These are phyloP conservation scores for Acrobasis repandana DNA, from an alignment of 2,888 invertebrate species.

Conservation along the genomic window DNA sequence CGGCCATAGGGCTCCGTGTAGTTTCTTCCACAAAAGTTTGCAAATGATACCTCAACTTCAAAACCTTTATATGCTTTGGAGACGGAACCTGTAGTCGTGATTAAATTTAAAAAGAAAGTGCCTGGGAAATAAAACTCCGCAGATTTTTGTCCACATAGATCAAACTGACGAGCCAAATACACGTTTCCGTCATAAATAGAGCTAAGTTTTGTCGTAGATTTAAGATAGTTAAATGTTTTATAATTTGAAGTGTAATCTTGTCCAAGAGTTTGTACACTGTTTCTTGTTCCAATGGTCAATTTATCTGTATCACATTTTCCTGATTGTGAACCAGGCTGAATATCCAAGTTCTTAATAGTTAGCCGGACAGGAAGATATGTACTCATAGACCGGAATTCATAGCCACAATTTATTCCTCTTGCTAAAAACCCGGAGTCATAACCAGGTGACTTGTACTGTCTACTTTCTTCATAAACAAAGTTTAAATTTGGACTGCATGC, in stretches of 20 bases:
- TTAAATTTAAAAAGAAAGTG: slow-evolving; percentile 1
- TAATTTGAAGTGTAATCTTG: neutral
- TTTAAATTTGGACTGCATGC: neutral
- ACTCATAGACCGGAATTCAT: neutral
- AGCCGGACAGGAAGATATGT: neutral
- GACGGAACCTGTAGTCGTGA: neutral
- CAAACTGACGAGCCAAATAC: neutral
- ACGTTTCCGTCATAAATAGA: neutral
- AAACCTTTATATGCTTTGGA: neutral
- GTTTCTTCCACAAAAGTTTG: neutral
- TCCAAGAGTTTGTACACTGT: neutral
- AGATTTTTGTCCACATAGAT: neutral
- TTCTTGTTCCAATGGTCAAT: neutral
- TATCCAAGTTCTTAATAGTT: slow-evolving; percentile 1
- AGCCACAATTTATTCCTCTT: neutral
- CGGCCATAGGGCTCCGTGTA: neutral
- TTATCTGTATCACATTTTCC: neutral
- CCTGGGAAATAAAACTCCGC: neutral
- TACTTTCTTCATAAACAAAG: neutral
- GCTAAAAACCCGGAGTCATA: neutral
- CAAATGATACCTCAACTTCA: neutral
- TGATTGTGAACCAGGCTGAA: neutral
- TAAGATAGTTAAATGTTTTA: no score
- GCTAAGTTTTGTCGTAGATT: neutral
- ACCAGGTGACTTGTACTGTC: neutral